Base-by-base conservation (phyloP, 2,888 invertebrate species). In the Punctoribates punctum region DNA sequence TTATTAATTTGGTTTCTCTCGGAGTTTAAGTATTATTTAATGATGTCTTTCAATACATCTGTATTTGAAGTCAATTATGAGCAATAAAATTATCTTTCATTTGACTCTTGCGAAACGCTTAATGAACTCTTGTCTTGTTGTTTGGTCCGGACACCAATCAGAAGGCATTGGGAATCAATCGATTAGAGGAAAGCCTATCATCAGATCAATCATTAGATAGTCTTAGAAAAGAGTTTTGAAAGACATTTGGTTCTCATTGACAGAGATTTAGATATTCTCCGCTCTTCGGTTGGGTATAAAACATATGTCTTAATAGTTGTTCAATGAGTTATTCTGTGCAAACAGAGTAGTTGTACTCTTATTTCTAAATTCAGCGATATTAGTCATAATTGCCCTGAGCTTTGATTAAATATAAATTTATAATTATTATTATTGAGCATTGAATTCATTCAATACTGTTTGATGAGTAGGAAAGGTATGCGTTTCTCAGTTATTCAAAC, bases 81-180 rank as follows among this genome's bases (percentile, higher is more conserved):
- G 54, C 20, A 54, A 54, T 54, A 20, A 54, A n/a, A 54, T 1
- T 42, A 13, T 48, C 48, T 48, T 48, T 48, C 48, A 48, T 23
- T 48, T 17, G 6, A 48, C 17, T 48, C 17, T 48, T 6, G 13
- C 15, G 17, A 54, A 54, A 54, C 20, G 23, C 54, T 54, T 54
- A 54, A 54, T 54, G 54, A 54, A 54, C 54, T 54, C 11, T 54
- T 13, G 13, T 6, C 6, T 15, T 17, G 17, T 48, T 48, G 48
- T n/a, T n/a, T n/a, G n/a, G n/a, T n/a, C n/a, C 48, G 4, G 3
- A 17, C 48, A 48, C 4, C 4, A 17, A 17, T 20, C 11, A 9
- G 42, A 54, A 54, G 54, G 54, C 54, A 54, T 54, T 54, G 54
- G 54, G 20, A 54, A 54, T 54, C 54, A 54, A 54, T 54, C n/a